Conservation (phyloP, 2,797 vertebrate species). For the Erethizon dorsatum region DNA sequence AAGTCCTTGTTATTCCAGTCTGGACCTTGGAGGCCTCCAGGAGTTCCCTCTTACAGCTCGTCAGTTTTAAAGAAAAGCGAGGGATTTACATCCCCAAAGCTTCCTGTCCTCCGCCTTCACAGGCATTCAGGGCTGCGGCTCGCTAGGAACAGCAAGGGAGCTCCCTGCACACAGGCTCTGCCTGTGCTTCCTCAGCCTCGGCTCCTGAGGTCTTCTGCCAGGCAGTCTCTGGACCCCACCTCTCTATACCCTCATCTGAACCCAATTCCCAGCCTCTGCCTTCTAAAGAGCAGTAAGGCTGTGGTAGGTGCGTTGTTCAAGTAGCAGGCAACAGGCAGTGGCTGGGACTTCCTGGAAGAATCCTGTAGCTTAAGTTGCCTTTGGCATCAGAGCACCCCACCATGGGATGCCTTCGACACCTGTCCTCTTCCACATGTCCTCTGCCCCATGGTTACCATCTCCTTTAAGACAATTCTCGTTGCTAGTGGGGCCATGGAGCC, state of each 20-base stretch:
- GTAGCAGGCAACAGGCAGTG: background rate
- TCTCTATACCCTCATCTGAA: slow-evolving; percentile 1
- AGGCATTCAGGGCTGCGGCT: background rate
- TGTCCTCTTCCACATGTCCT: background rate
- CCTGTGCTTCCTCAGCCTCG: background rate
- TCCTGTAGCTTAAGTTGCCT: background rate
- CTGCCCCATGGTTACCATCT: background rate
- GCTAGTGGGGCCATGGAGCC: background rate
- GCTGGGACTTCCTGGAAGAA: background rate
- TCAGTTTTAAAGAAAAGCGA: background rate
- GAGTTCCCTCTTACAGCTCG: background rate
- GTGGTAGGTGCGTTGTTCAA: slow-evolving; percentile 1
- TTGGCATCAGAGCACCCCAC: background rate
- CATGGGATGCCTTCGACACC: background rate
- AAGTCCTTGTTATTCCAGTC: background rate
- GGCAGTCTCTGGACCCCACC: background rate
- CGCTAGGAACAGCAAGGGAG: background rate
- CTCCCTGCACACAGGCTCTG: background rate
- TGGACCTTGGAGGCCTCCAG: background rate
- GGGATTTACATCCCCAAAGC: background rate
- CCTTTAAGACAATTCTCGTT: slow-evolving; percentile 7
- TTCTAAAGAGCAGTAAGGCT: slow-evolving; percentile 11
- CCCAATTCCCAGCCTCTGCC: background rate
- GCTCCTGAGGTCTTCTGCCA: background rate
- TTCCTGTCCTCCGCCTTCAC: background rate